phyloP scores from a whole-genome alignment of 92 coral and sea anemone genomes.

The Palythoa caribaeorum region DNA sequence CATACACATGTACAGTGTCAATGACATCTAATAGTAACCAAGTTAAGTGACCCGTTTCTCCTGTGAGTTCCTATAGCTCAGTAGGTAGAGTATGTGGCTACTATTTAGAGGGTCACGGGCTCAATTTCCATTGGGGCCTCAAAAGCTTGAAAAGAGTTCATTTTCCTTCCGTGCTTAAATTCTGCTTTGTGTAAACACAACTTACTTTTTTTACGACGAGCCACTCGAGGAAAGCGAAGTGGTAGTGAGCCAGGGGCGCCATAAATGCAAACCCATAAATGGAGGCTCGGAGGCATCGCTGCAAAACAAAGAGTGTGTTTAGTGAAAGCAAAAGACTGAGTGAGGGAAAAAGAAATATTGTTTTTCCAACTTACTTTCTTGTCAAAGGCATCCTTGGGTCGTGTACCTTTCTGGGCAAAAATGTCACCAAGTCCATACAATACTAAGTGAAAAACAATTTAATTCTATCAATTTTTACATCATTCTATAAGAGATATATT shows the following conservation, averaged over 20 bases:
- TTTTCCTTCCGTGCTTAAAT: too few relatives aligned
- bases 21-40: too few relatives aligned
- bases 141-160: too few relatives aligned
- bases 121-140: too few relatives aligned
- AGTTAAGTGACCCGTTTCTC: too few relatives aligned
- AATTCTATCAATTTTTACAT: too few relatives aligned
- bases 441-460: conserved; percentile 37
- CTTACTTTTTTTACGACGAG: conserved; percentile 68
- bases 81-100: too few relatives aligned
- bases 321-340: background rate
- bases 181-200: background rate
- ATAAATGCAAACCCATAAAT: conserved; percentile 58
- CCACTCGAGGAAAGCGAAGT: conserved; percentile 78
- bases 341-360: background rate
- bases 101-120: too few relatives aligned
- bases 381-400: conserved; percentile 42
- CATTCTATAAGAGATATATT: too few relatives aligned
- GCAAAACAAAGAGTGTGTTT: background rate
- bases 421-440: conserved; percentile 67
- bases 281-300: conserved; percentile 69
- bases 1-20: too few relatives aligned
- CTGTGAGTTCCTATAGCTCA: too few relatives aligned
- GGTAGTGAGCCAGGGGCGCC: conserved; percentile 75
- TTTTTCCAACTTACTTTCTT: conserved; percentile 46
- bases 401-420: conserved; percentile 69